phyloP scores from a whole-genome alignment of 2,797 vertebrate species.

The Triplophysa yarkandensis region DNA sequence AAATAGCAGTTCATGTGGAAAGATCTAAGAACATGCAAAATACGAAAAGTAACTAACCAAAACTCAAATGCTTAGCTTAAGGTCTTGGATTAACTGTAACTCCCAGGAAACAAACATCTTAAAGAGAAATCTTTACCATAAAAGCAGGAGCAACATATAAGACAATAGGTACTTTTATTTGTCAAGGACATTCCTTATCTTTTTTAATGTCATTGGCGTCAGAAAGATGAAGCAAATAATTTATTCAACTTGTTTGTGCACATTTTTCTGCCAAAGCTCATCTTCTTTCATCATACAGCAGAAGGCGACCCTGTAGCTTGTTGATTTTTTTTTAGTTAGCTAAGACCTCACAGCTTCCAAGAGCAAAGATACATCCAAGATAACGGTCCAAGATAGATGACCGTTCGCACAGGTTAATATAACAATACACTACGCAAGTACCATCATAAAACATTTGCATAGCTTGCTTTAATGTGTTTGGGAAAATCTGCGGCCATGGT shows the following conservation, averaged over 20 bases:
- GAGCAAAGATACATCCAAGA: constrained; percentile 68
- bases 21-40: background rate
- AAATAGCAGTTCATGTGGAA: background rate
- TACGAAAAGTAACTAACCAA: background rate
- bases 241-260: constrained; percentile 20
- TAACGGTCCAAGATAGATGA: constrained; percentile 71
- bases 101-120: background rate
- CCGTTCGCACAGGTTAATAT: constrained; percentile 77
- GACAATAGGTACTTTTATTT: background rate
- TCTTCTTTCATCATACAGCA: constrained; percentile 32
- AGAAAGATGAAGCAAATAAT: constrained; percentile 2
- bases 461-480: constrained; percentile 81
- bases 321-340: constrained; percentile 70
- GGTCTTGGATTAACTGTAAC: background rate
- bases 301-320: constrained; percentile 55
- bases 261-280: constrained; percentile 20
- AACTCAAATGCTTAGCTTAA: background rate
- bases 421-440: constrained; percentile 74
- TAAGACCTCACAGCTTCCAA: constrained; percentile 73
- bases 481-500: constrained; percentile 72
- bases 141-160: too few species aligned
- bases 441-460: constrained; percentile 80
- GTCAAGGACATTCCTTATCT: background rate
- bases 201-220: background rate
- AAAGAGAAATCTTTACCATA: too few species aligned